These are phyloP conservation scores for Spheniscus humboldti DNA, from an alignment of 2,797 vertebrate genomes.

Conservation along the genomic window DNA sequence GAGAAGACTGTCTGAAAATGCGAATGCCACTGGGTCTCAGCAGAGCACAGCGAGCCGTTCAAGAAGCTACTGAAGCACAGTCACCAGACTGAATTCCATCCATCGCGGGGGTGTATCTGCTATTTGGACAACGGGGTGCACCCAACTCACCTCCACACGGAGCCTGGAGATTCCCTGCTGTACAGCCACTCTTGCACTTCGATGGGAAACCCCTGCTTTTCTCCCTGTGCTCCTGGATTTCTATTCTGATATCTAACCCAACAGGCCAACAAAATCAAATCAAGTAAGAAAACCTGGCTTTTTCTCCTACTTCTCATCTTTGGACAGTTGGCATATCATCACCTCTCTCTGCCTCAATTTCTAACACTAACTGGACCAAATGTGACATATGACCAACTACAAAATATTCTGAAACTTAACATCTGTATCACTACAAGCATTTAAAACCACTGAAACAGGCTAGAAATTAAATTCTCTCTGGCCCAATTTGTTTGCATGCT, in stretches of 20 bases:
- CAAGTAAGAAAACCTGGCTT: neutral
- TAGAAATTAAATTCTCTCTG: neutral
- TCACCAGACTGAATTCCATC: neutral
- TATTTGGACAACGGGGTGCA: neutral
- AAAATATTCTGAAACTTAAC: neutral
- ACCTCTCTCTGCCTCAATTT: neutral
- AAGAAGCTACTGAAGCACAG: neutral
- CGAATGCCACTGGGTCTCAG: neutral
- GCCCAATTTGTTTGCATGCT: neutral
- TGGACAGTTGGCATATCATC: neutral
- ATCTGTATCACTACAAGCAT: neutral
- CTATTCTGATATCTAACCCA: neutral
- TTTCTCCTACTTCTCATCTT: neutral
- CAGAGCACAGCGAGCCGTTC: neutral
- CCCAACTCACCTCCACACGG: accelerated
- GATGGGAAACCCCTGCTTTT: neutral
- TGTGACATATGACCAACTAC: neutral
- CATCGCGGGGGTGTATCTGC: neutral
- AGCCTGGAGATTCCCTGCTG: neutral
- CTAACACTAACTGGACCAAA: neutral
- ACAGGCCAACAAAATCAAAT: neutral
- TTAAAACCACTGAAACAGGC: neutral
- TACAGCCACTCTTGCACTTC: neutral
- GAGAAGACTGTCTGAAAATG: neutral
- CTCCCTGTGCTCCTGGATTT: neutral